Evolutionary conservation across 2,888 invertebrate species (phyloP), one percentile per base, ranked within the genome.

Genomic region (Nezara viridula): DNA sequence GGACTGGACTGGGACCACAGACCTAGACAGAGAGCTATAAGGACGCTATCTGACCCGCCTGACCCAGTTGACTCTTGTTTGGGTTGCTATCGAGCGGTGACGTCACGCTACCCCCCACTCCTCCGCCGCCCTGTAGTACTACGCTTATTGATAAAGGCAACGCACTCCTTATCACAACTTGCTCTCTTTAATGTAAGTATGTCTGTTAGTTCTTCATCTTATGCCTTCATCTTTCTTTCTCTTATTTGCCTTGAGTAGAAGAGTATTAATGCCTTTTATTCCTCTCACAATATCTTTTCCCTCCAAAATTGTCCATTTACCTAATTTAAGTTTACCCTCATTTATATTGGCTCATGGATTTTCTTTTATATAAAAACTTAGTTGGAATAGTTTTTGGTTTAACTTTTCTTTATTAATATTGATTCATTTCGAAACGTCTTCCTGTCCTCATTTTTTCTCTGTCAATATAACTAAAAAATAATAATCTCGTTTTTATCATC

Each of bases 61-160:
- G 88, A 88, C 88, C 88, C 88, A 88, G 66, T 88, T 88, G 88
- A 60, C 60, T 66, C 44, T 88, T 88, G 88, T 88, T 88, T 88
- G 88, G 88, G 88, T 88, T 88, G 66, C 73, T 88, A 88, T 88
- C 88, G 88, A 88, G 47, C 88, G 66, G 66, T 88, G 88, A 88
- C 88, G 88, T 88, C 88, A 88, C 27, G 47, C 40, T 60, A 27
- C 88, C 88, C 88, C 88, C 88, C 88, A 88, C 73, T 49, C 88
- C 66, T 47, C 86, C 32, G 10, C 47, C 88, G 88, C 88, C 88
- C 88, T 88, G 88, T 88, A 88, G 88, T 88, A 88, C 88, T 88
- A 88, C 88, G 88, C 88, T 88, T 81, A 88, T 88, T 88, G 88
- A 88, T 88, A 88, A 88, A 88, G 73, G 73, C 44, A 60, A 27